A percentile compares a stretch with the other conserved stretches of the same genome.
Conservation (phyloP, 2,113 vertebrate genomes). For the Psammodynastes pulverulentus region DNA sequence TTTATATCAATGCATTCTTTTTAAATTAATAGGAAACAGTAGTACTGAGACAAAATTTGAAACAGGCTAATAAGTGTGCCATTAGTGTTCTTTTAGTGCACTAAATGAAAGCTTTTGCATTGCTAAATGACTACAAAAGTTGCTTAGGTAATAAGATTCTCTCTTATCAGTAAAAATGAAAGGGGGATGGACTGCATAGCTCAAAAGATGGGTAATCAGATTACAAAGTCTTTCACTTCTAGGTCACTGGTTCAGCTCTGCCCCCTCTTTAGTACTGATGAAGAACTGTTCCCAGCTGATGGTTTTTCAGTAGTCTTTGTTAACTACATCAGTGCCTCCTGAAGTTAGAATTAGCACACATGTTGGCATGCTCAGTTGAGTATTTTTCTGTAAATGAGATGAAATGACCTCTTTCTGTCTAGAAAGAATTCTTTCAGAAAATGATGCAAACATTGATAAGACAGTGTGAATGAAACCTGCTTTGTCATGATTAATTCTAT, state of each 20-base stretch:
- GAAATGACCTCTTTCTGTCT: slow-evolving; percentile 7
- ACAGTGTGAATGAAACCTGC: slow-evolving; percentile 3
- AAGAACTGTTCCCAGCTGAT: slow-evolving; percentile 66
- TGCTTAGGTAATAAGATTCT: slow-evolving; percentile 71
- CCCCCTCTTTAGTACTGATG: slow-evolving; percentile 65
- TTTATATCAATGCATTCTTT: slow-evolving; percentile 53
- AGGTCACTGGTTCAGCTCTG: slow-evolving; percentile 71
- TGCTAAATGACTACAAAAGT: slow-evolving; percentile 71
- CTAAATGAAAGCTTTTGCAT: slow-evolving; percentile 72
- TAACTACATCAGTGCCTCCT: slow-evolving; percentile 44
- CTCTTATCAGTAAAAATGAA: slow-evolving; percentile 67
- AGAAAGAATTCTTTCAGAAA: slow-evolving; percentile 35
- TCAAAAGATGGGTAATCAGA: slow-evolving; percentile 72
- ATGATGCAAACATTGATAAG: not conserved
- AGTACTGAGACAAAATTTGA: slow-evolving; percentile 53
- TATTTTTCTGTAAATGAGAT: slow-evolving; percentile 29
- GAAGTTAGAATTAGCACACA: slow-evolving; percentile 37
- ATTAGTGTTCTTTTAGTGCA: slow-evolving; percentile 64
- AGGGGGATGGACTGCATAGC: slow-evolving; percentile 59
- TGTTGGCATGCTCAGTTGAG: slow-evolving; percentile 9
- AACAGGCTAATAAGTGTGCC: slow-evolving; percentile 66
- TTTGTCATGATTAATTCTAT: not conserved
- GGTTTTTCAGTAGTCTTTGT: slow-evolving; percentile 66
- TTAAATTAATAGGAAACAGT: slow-evolving; percentile 62
- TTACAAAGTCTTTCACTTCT: slow-evolving; percentile 73